Evolutionary conservation across 2,797 vertebrate species (phyloP), one percentile per base, ranked within the genome.

Genomic region (Chelon labrosus): DNA sequence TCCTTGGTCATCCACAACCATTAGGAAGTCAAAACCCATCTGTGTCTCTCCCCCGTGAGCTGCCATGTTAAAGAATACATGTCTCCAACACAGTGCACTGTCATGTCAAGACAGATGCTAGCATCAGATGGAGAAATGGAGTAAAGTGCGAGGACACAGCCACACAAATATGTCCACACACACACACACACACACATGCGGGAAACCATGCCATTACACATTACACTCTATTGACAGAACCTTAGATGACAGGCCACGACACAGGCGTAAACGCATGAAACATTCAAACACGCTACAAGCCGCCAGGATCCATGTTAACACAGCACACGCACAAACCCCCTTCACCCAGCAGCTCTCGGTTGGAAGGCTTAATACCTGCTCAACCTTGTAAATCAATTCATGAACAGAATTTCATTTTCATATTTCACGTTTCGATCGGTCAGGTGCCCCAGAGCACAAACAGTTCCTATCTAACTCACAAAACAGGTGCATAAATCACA

Each of bases 401-500:
- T 44, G 54, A 85, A 75, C 75, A 71, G 74, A 75, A 87, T 90
- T 90, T 77, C 7, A 85, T 90, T 91, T 91, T 85, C 73, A 83
- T 79, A 82, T 83, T 83, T 84, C 72, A 77, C 20, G 51, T 85
- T 89, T 73, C 52, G 42, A 84, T 85, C 56, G 70, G 82, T 87
- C 87, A 84, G 85, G 77, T 82, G 77, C 65, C 83, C 86, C 79
- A 90, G 78, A 92, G 85, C 79, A 51, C 83, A 89, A 88, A 79
- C 78, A 70, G 71, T 73, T 77, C 65, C 70, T 74, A 80, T 90
- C 84, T 77, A 83, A 76, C 73, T 88, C 60, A 50, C 82, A 85
- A 90, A 92, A 85, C 88, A 90, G 85, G 58, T 80, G 77, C 79
- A 91, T 92, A 91, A 92, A 93, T 93, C 87, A 91, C 56, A 67